Percentiles rank a stretch among this genome's conserved stretches.
phyloP scores from a whole-genome alignment of 1,140 invertebrate species.

The Plectrocnemia conspersa region DNA sequence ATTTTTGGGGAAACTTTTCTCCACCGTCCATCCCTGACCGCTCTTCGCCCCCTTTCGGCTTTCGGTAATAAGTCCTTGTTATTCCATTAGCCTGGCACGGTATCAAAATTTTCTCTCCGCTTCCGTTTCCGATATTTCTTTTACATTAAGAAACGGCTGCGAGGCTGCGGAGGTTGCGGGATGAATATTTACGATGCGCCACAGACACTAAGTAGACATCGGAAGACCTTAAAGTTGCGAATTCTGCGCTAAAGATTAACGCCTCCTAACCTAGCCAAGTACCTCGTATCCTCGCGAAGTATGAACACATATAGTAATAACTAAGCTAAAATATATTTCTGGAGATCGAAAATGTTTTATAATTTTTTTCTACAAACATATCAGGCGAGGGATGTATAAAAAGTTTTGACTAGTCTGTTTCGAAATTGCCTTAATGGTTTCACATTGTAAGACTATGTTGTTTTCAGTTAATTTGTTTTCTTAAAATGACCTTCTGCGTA shows the following conservation, averaged over 20 bases:
- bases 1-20: slow-evolving; percentile 7
- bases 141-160: slow-evolving; percentile 33
- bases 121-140: slow-evolving; percentile 33
- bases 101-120: slow-evolving; percentile 26
- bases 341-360: too few species aligned
- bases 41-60: too few species aligned
- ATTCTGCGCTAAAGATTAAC: slow-evolving; percentile 15
- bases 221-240: slow-evolving; percentile 23
- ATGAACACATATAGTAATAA: too few species aligned
- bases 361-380: too few species aligned
- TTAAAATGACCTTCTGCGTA: too few species aligned
- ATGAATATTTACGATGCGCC: slow-evolving; percentile 35
- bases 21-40: too few species aligned
- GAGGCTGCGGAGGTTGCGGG: slow-evolving; percentile 7
- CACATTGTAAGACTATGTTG: too few species aligned
- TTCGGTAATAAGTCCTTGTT: slow-evolving; percentile 33
- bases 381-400: too few species aligned
- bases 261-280: slow-evolving; percentile 4
- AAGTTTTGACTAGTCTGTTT: too few species aligned
- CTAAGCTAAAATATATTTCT: too few species aligned
- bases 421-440: too few species aligned
- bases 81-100: slow-evolving; percentile 35
- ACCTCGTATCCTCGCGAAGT: not conserved
- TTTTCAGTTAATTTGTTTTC: too few species aligned
- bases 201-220: slow-evolving; percentile 35